These are phyloP conservation scores for Holothuria glaberrima DNA, from an alignment of 35 echinoderm and acorn worm species.

Conservation along the genomic window DNA sequence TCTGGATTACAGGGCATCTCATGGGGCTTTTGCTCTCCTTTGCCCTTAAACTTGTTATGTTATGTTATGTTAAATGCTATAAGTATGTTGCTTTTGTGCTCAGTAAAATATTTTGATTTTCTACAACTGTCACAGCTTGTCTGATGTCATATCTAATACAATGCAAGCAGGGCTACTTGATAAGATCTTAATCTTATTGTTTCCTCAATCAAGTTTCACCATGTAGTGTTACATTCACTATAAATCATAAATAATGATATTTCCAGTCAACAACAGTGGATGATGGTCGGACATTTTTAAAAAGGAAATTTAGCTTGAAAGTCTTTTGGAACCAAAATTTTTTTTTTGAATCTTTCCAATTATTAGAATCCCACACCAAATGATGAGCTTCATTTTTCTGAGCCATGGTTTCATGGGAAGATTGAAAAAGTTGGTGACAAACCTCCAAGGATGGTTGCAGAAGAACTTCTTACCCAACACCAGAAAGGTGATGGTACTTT, in stretches of 20 bases:
- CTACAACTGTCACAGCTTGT: too few relatives aligned
- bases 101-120: too few relatives aligned
- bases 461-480: constrained; percentile 83
- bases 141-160: too few relatives aligned
- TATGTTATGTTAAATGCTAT: too few relatives aligned
- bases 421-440: constrained; percentile 77
- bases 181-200: too few relatives aligned
- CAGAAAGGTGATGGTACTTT: constrained; percentile 98
- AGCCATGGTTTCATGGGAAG: constrained; percentile 98
- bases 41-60: too few relatives aligned
- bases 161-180: too few relatives aligned
- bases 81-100: too few relatives aligned
- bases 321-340: background rate
- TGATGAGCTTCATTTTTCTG: constrained; percentile 95
- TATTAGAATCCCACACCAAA: constrained; percentile 71
- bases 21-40: too few relatives aligned
- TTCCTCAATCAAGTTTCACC: too few relatives aligned
- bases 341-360: constrained; percentile 17
- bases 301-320: background rate
- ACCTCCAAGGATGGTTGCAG: constrained; percentile 74
- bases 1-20: too few relatives aligned
- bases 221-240: too few relatives aligned
- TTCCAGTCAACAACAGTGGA: background rate
- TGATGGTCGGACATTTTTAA: background rate
- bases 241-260: background rate